Base-by-base conservation (phyloP, 2,797 vertebrate species). In the Cyclopterus lumpus region DNA sequence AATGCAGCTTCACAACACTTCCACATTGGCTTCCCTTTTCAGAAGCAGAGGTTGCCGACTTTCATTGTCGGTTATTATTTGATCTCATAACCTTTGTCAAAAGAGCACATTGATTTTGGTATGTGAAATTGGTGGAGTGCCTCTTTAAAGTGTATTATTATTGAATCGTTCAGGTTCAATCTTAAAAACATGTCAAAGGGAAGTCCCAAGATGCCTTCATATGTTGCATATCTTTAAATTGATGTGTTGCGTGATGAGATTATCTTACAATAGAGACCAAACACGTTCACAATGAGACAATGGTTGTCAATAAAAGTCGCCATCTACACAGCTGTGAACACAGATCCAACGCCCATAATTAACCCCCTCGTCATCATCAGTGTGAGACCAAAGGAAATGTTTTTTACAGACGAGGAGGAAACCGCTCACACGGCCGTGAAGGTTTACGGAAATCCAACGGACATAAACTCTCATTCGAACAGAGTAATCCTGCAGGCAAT, bases 401-500 rank as follows among this genome's bases (percentile, higher is more conserved):
- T 4, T 24, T 72, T 42, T 20, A 36, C 20, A 44, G 60, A 53
- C 18, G 0, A 20, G 8, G 20, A 57, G 15, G 40, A 51, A 70
- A 2, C 32, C 4, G 44, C 77, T 65, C 70, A 55, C 14, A 49
- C 14, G 71, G 70, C 73, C 40, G 51, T 8, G 10, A 76, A 57
- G 6, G 67, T 74, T 67, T 60, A 75, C 69, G 18, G 70, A 65
- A 75, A 68, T 71, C 65, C 67, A 48, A 73, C 30, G 10, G 79
- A 65, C 70, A 62, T 2, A 8, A 63, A 73, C 36, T 79, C 83
- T 42, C 49, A 34, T 26, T 75, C 14, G 1, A 51, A 62, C 72
- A 20, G 70, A 22, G 72, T 71, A 71, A 86, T 86, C 87, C 82
- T 71, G 68, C 70, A 71, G 67, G 59, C 71, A 68, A 80, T 83